Base-by-base conservation (phyloP, 1,140 invertebrate genomes). In the Orussus abietinus region DNA sequence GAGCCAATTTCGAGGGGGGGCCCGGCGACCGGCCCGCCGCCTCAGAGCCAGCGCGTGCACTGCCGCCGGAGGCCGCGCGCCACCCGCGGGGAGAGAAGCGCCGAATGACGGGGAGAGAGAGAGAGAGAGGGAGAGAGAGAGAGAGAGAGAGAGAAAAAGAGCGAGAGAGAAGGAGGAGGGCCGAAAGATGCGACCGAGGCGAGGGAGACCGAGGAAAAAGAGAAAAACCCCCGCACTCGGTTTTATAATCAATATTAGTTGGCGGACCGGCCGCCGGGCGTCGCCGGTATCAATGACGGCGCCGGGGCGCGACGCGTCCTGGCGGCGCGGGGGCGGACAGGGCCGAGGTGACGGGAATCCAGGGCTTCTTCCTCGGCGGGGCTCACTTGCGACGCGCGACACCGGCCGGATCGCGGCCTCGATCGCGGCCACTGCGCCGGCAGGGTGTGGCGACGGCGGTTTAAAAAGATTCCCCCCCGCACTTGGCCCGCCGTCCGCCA, bases 201-300 rank as follows among this genome's bases (percentile, higher is more conserved):
- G n/a, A n/a, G n/a, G n/a, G 25, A 19, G 33, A 19, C 40, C 45
- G n/a, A n/a, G n/a, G n/a, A n/a, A n/a, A n/a, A n/a, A n/a, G n/a
- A n/a, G n/a, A n/a, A n/a, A n/a, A n/a, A n/a, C n/a, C n/a, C n/a
- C n/a, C n/a, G 15, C 12, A 3, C 34, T 19, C 34, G 29, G 53
- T 64, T 66, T 63, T 57, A 57, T 56, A 64, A 67, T 67, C 64
- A 66, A 67, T 67, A 66, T 62, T 64, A 57, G 63, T 62, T 53
- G 53, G 42, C 49, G 45, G 47, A 42, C 41, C 28, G 53, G 55
- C 59, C 61, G 61, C 56, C 38, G 29, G 36, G 59, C 47, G 59
- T 61, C 60, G 62, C 56, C 45, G 29, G 45, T 22, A 35, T 45
- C 38, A 51, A 40, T 50, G 52, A 48, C 45, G 42, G 30, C 29